Evolutionary conservation across 2,888 invertebrate species (phyloP).

Genomic region (Marronus borbonicus): DNA sequence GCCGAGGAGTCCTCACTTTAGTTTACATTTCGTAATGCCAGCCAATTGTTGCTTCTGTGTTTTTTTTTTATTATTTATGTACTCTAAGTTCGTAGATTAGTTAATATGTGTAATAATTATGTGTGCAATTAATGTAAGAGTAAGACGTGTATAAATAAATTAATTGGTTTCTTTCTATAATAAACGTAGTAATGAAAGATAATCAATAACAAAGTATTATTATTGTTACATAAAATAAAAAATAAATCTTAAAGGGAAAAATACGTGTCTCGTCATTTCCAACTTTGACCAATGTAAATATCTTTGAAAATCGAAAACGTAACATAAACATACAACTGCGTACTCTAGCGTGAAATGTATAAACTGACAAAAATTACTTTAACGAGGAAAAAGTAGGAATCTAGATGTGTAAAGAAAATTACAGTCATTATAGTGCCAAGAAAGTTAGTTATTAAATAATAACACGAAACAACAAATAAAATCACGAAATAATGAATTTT

Average conservation of each 20-base stretch:
- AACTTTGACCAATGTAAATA: too few species aligned
- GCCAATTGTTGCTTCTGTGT: not conserved
- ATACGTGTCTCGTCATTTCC: not conserved
- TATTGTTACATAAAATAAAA: slow-evolving; percentile 38
- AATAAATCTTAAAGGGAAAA: slow-evolving; percentile 14
- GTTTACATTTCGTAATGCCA: slow-evolving; percentile 4
- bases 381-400: too few species aligned
- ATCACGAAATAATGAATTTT: too few species aligned
- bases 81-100: slow-evolving; percentile 1
- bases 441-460: too few species aligned
- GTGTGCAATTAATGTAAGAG: not conserved
- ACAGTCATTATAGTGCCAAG: too few species aligned
- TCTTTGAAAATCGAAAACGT: too few species aligned
- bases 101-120: not conserved
- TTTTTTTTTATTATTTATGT: slow-evolving; percentile 23
- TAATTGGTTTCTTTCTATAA: slow-evolving; percentile 7
- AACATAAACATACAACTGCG: too few species aligned
- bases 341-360: too few species aligned
- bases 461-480: too few species aligned
- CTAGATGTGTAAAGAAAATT: too few species aligned
- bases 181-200: not conserved
- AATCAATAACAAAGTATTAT: slow-evolving; percentile 42
- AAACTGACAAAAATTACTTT: too few species aligned
- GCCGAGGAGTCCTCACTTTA: not conserved
- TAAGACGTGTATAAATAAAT: slow-evolving; percentile 4